Evolutionary conservation across 2,113 vertebrate species (phyloP), one percentile per base, ranked within the genome.

Genomic region (Pelusios castaneus): DNA sequence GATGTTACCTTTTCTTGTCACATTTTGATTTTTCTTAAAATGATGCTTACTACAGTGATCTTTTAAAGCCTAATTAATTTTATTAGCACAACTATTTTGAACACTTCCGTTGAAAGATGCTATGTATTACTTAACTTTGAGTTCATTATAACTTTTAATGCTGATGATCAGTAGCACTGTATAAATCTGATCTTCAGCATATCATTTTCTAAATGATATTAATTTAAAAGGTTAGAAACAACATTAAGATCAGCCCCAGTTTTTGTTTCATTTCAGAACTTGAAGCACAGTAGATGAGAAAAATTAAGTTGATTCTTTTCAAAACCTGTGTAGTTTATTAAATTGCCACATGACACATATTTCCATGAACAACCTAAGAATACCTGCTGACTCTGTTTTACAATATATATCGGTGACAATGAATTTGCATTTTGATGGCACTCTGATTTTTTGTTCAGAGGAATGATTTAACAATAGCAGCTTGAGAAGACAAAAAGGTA

Each of bases 101-200:
- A 75, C 87, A 38, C 16, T 34, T 73, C 2, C 14, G 34, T 41
- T 19, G 45, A 45, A 89, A 83, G 21, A n/a, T 88, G 43, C 51
- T n/a, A 55, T 45, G 7, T 16, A 76, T 95, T 96, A 97, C 89
- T 95, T 95, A 97, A 97, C 91, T 47, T 85, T 85, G 58, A 94
- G 45, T 85, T 97, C 91, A 95, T 95, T 88, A 89, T 84, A 89
- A 93, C 51, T 83, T 89, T 84, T 80, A 95, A 54, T 52, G 55
- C 31, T 89, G 55, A 88, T 49, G 55, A 85, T 89, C 84, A 90
- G 49, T 55, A 88, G 51, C 80, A 70, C 3, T 3, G n/a, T 11
- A 85, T 75, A 38, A 94, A 94, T 89, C 67, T 95, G 52, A 88
- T 19, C 79, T 11, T 1, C 93, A 94, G 31, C 38, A 82, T 95